Conservation (phyloP, 2,113 vertebrate species). For the Otis tarda region DNA sequence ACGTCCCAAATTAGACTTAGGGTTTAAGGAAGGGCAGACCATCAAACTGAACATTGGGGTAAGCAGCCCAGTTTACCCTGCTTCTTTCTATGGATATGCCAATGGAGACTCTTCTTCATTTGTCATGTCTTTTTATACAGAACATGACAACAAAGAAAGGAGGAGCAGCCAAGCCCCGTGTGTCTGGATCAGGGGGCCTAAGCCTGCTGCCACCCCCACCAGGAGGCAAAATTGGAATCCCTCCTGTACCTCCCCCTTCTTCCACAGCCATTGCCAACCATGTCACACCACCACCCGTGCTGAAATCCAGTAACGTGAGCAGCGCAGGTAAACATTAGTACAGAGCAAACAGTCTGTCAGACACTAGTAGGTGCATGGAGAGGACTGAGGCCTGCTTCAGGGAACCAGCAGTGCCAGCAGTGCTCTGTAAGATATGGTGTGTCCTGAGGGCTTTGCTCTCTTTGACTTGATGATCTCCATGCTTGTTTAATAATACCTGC, state of each 20-base stretch:
- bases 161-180: constrained; percentile 78
- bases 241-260: constrained; percentile 77
- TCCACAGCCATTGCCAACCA: constrained; percentile 80
- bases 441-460: neutral
- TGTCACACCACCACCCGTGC: constrained; percentile 75
- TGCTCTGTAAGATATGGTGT: neutral
- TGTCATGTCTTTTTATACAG: neutral
- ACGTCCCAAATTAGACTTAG: constrained; percentile 91
- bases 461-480: neutral
- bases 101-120: neutral
- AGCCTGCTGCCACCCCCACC: constrained; percentile 91
- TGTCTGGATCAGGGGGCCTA: constrained; percentile 81
- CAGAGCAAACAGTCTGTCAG: neutral
- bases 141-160: constrained; percentile 88
- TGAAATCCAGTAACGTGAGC: constrained; percentile 74
- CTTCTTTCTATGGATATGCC: neutral
- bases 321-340: constrained; percentile 67
- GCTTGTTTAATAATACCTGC: neutral
- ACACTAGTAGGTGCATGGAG: neutral
- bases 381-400: neutral
- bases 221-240: constrained; percentile 83
- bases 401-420: rapidly evolving
- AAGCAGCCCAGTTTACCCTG: constrained; percentile 20
- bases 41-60: constrained; percentile 98
- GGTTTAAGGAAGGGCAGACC: constrained; percentile 98